These are phyloP conservation scores for Phthorimaea operculella DNA, from an alignment of 1,140 invertebrate genomes.

Conservation along the genomic window DNA sequence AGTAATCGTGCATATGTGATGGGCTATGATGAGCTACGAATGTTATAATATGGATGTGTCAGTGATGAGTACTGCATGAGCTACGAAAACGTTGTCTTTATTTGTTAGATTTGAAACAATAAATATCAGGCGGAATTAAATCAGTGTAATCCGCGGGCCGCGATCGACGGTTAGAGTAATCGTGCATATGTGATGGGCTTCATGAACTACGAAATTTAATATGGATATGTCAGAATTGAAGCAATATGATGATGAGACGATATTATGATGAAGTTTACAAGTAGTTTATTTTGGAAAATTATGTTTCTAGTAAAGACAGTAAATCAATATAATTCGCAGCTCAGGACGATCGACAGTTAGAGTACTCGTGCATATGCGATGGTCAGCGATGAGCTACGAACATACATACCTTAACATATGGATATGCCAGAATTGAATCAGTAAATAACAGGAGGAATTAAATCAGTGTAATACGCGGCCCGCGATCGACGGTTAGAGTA, in stretches of 20 bases:
- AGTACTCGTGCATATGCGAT: slow-evolving; percentile 22
- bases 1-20: slow-evolving; percentile 23
- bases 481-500: slow-evolving; percentile 34
- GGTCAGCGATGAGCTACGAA: slow-evolving; percentile 14
- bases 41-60: no score
- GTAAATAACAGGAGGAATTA: slow-evolving; percentile 46
- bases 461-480: slow-evolving; percentile 42
- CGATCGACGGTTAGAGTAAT: slow-evolving; percentile 35
- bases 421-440: no score
- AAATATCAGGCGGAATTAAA: slow-evolving; percentile 47
- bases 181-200: slow-evolving; percentile 18
- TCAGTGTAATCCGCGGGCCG: slow-evolving; percentile 38
- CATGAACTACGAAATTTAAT: slow-evolving; percentile 21
- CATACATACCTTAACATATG: no score
- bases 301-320: no score
- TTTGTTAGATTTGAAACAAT: no score
- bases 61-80: no score
- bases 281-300: no score
- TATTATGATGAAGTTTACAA: no score
- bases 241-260: no score
- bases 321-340: slow-evolving; percentile 35
- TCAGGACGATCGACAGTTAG: slow-evolving; percentile 36
- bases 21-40: slow-evolving; percentile 14
- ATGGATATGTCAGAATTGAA: no score
- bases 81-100: no score